A percentile compares a stretch with the other conserved stretches of the same genome.
Evolutionary conservation across 2,888 invertebrate species (phyloP).

Genomic region (Marasmarcha lunaedactyla): DNA sequence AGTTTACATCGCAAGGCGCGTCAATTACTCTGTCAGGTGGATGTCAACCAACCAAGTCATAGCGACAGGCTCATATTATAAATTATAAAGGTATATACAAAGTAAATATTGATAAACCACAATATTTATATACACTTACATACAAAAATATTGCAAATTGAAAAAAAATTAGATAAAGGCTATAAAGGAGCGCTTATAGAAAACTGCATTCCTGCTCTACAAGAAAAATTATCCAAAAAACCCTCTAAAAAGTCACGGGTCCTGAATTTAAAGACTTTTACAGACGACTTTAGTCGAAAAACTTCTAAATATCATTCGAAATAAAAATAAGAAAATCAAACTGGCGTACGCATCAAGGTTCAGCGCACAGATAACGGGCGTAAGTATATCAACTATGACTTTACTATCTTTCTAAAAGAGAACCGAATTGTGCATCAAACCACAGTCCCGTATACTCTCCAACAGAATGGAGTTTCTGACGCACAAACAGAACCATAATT

Average conservation of each 20-base stretch:
- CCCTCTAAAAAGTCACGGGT: not conserved
- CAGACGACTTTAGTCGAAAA: constrained; percentile 5
- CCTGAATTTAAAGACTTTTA: not conserved
- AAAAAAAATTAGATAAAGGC: not conserved
- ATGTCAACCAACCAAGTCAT: no score
- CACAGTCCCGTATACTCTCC: not conserved
- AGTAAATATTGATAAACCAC: not conserved
- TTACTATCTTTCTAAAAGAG: not conserved
- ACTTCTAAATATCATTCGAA: constrained; percentile 2
- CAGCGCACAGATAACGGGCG: not conserved
- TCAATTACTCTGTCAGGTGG: no score
- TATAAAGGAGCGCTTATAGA: not conserved
- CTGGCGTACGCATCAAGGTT: not conserved
- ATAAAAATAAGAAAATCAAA: not conserved
- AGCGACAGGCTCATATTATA: not conserved
- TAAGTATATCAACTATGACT: not conserved
- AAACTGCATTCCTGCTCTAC: not conserved
- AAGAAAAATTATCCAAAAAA: not conserved
- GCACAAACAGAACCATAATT: no score
- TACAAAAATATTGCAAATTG: not conserved
- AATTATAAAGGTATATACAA: not conserved
- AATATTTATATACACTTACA: not conserved
- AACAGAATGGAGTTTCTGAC: not conserved
- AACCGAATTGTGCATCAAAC: not conserved
- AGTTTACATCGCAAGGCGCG: no score